Evolutionary conservation across 2,888 invertebrate species (phyloP).

Genomic region (Drosophila neonasuta): DNA sequence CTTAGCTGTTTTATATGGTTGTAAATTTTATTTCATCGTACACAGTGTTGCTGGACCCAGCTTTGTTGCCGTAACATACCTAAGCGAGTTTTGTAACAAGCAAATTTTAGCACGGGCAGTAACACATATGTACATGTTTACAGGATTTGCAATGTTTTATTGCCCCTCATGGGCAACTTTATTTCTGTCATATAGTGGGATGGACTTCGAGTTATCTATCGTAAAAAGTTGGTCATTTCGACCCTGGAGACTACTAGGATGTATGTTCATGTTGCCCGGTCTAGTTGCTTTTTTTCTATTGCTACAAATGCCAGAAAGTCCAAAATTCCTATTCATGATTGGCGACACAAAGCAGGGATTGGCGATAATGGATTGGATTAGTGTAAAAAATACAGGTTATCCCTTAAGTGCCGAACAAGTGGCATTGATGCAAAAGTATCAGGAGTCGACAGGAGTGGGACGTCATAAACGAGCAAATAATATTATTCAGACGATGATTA

Average conservation of each 20-base stretch:
- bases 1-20: background rate
- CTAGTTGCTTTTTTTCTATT: slow-evolving; percentile 56
- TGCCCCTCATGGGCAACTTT: slow-evolving; percentile 48
- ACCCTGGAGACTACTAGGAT: slow-evolving; percentile 61
- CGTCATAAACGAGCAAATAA: background rate
- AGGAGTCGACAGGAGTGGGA: background rate
- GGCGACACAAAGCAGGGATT: slow-evolving; percentile 40
- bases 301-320: slow-evolving; percentile 64
- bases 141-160: slow-evolving; percentile 63
- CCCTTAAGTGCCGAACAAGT: slow-evolving; percentile 43
- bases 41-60: slow-evolving; percentile 64
- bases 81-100: slow-evolving; percentile 65
- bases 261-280: slow-evolving; percentile 54
- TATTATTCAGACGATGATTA: slow-evolving; percentile 45
- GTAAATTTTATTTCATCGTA: background rate
- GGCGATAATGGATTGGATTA: slow-evolving; percentile 54
- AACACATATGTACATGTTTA: slow-evolving; percentile 66
- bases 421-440: slow-evolving; percentile 29
- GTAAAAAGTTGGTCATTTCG: slow-evolving; percentile 35
- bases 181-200: slow-evolving; percentile 14
- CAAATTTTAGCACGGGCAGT: slow-evolving; percentile 44
- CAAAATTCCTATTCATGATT: slow-evolving; percentile 58
- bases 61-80: slow-evolving; percentile 58
- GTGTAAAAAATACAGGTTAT: slow-evolving; percentile 49
- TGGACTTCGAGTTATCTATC: slow-evolving; percentile 41